These are phyloP conservation scores for Trachelus tabidus DNA, from an alignment of 2,888 invertebrate genomes.

Conservation along the genomic window DNA sequence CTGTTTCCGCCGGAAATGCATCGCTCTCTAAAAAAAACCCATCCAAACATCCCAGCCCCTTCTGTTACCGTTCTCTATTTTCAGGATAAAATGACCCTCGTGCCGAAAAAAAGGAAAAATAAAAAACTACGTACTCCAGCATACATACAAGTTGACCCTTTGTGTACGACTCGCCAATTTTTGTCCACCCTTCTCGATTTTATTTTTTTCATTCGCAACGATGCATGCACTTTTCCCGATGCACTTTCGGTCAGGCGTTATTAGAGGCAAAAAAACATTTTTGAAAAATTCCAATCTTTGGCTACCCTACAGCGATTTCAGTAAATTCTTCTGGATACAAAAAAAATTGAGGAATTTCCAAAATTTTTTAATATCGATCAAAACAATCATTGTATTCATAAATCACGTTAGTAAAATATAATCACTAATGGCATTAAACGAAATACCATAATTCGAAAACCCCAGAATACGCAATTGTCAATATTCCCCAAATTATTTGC, in stretches of 20 bases:
- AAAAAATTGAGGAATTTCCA: not conserved
- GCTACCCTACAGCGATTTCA: too few relatives aligned
- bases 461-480: too few relatives aligned
- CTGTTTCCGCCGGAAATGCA: not conserved
- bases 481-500: not conserved
- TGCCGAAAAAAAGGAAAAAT: not conserved
- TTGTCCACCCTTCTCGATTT: not conserved
- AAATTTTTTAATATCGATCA: too few relatives aligned
- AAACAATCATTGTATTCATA: too few relatives aligned
- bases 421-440: not conserved
- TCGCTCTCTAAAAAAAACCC: not conserved
- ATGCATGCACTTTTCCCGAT: not conserved
- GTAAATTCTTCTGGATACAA: not conserved
- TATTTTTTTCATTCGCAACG: not conserved
- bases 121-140: not conserved
- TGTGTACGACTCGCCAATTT: not conserved
- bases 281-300: not conserved
- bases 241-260: not conserved
- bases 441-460: not conserved
- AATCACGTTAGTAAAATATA: not conserved
- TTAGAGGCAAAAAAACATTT: not conserved
- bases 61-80: not conserved
- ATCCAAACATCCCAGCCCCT: not conserved
- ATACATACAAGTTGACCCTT: not conserved
- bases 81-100: not conserved